A percentile compares a stretch with the other conserved stretches of the same genome.
phyloP scores from a whole-genome alignment of 2,113 vertebrate species.

The Pagrus major region DNA sequence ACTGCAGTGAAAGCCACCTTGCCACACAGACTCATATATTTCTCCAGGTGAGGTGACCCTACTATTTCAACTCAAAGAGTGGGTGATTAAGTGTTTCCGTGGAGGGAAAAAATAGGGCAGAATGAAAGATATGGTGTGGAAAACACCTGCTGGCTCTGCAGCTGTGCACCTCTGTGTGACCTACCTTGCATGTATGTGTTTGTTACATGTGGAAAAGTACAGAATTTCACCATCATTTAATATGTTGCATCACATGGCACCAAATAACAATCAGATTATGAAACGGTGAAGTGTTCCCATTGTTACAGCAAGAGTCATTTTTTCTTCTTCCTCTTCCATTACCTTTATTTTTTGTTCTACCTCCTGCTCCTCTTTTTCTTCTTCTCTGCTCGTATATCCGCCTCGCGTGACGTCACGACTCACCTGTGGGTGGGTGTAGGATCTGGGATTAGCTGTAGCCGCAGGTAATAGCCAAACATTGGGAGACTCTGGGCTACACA shows the following conservation, averaged over 20 bases:
- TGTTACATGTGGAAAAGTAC: too few relatives aligned
- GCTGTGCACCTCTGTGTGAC: constrained; percentile 35
- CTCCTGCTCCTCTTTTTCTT: neutral
- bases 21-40: neutral
- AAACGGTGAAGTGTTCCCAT: neutral
- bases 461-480: constrained; percentile 82
- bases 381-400: constrained; percentile 36
- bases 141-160: constrained; percentile 71
- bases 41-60: constrained; percentile 3
- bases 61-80: constrained; percentile 47
- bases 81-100: constrained; percentile 74
- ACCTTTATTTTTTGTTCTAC: neutral
- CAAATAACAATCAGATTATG: neutral
- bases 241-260: neutral
- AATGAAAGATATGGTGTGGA: constrained; percentile 75
- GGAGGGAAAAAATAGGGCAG: constrained; percentile 79
- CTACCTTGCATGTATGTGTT: neutral
- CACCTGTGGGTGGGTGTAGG: constrained; percentile 80
- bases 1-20: neutral
- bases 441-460: constrained; percentile 80
- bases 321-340: neutral
- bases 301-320: neutral
- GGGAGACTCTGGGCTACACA: constrained; percentile 35
- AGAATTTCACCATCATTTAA: neutral
- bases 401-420: constrained; percentile 78